These are phyloP conservation scores for Laticauda laticaudata DNA, from an alignment of 2,113 vertebrate species.

Conservation along the genomic window DNA sequence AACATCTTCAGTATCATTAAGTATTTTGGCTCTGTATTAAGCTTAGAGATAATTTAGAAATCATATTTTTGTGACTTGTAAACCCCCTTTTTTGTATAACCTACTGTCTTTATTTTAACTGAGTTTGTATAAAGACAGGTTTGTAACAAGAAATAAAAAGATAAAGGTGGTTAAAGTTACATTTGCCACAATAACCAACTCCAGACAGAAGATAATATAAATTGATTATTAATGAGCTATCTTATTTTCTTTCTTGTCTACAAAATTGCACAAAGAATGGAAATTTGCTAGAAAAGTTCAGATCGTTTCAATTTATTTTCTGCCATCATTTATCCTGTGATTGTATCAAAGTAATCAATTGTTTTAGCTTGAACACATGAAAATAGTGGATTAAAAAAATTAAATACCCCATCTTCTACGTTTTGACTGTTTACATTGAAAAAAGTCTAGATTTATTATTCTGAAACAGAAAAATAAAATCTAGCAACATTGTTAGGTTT, in stretches of 20 bases:
- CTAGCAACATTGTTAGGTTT: not conserved
- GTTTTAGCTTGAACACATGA: not conserved
- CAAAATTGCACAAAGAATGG: not conserved
- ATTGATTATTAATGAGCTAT: not conserved
- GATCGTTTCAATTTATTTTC: not conserved
- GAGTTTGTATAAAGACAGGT: not conserved
- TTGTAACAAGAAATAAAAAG: not conserved
- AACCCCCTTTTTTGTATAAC: not conserved
- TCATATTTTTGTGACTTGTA: not conserved
- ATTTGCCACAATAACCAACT: not conserved
- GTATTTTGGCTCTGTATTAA: not conserved
- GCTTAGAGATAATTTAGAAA: not conserved
- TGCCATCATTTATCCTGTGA: not conserved
- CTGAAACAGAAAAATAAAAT: not conserved
- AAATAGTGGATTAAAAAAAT: not conserved
- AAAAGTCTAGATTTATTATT: not conserved
- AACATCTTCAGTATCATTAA: not conserved
- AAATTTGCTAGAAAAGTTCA: not conserved
- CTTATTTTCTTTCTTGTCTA: not conserved
- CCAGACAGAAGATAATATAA: not conserved
- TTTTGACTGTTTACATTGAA: not conserved
- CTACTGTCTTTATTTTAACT: not conserved
- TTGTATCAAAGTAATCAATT: not conserved
- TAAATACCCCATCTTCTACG: not conserved
- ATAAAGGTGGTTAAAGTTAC: not conserved